phyloP scores from a whole-genome alignment of 2,888 invertebrate species.

The Caenorhabditis sinica region DNA sequence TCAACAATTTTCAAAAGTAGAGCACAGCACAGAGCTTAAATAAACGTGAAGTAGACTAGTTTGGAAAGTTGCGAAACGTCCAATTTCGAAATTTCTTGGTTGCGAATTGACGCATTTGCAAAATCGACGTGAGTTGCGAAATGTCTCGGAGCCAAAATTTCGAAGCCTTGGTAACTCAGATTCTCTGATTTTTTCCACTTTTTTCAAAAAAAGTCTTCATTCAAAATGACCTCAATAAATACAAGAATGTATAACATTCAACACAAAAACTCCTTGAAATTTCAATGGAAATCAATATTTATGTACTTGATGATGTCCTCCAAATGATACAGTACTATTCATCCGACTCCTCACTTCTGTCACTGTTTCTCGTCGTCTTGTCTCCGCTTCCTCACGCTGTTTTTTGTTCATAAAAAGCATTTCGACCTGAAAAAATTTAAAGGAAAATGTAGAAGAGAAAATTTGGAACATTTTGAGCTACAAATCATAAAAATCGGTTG shows the following conservation, averaged over 20 bases:
- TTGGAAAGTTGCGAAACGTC: too few species aligned
- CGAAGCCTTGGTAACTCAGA: not conserved
- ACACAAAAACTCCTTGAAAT: not conserved
- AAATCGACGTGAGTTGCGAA: too few species aligned
- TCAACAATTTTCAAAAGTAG: too few species aligned
- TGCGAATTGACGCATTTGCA: too few species aligned
- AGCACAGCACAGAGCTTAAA: too few species aligned
- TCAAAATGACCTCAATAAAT: not conserved
- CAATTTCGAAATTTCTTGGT: too few species aligned
- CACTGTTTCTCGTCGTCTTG: conserved; percentile 39
- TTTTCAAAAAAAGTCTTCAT: not conserved
- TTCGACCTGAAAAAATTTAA: conserved; percentile 56
- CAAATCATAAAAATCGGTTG: not conserved
- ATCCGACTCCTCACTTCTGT: conserved; percentile 56
- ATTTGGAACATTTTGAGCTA: not conserved
- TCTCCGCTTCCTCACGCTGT: conserved; percentile 24
- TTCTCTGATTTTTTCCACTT: not conserved
- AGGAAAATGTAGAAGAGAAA: not conserved
- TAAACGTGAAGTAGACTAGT: too few species aligned
- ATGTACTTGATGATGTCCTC: conserved; percentile 17
- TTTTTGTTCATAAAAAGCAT: conserved; percentile 61
- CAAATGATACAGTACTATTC: conserved; percentile 32
- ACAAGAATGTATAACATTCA: conserved; percentile 27
- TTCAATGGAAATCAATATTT: conserved; percentile 29
- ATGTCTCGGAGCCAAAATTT: too few species aligned